Conservation (phyloP, 1,140 invertebrate species). For the Rhagoletis zephyria region DNA sequence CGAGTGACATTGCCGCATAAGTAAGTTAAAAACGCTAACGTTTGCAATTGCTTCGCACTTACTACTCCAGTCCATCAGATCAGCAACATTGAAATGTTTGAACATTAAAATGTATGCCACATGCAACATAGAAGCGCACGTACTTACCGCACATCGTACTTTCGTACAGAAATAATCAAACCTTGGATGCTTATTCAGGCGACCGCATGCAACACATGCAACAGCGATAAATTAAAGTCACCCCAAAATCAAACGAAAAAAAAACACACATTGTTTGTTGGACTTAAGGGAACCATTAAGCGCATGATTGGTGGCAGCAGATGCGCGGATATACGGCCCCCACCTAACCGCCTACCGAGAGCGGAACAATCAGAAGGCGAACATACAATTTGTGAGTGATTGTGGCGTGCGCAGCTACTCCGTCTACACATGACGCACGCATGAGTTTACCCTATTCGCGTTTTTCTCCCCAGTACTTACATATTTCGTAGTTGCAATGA, state of each 20-base stretch:
- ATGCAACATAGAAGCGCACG: constrained; percentile 33
- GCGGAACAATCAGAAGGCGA: background rate
- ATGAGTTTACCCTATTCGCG: constrained; percentile 27
- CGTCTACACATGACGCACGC: background rate
- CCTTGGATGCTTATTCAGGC: background rate
- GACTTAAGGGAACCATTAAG: constrained; percentile 52
- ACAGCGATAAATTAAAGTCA: constrained; percentile 48
- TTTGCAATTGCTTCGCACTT: constrained; percentile 37
- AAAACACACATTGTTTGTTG: constrained; percentile 35
- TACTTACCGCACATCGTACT: background rate
- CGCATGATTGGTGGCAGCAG: constrained; percentile 46
- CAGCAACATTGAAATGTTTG: background rate
- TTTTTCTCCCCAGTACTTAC: background rate
- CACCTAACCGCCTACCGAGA: background rate
- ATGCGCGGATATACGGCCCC: background rate
- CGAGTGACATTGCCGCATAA: background rate
- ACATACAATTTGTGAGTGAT: background rate
- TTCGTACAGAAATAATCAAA: background rate
- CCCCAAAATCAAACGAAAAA: constrained; percentile 25
- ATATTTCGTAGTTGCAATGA: constrained; percentile 2
- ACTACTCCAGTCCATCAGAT: background rate
- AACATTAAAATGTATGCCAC: constrained; percentile 49
- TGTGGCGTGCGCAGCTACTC: background rate
- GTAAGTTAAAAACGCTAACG: constrained; percentile 14
- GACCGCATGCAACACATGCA: constrained; percentile 44